Evolutionary conservation across 2,797 vertebrate genomes (phyloP), one percentile per base, ranked within the genome.

Genomic region (Anguilla marmorata): DNA sequence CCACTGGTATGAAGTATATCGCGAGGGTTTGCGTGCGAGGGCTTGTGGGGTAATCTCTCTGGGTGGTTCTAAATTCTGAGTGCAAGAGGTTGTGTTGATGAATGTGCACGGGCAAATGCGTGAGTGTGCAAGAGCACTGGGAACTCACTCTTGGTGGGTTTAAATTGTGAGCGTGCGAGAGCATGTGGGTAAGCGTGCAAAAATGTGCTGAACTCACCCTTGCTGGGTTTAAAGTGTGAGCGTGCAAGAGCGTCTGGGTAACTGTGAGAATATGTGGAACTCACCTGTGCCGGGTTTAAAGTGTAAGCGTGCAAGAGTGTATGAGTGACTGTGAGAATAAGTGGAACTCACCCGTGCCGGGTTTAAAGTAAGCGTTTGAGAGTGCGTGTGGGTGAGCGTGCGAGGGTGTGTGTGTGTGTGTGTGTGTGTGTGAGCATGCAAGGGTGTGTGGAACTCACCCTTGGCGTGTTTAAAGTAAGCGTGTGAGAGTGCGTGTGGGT

Each of bases 221-320:
- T 98, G 92, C 97, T 99, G 91, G 94, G 91, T 93, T 95, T 97
- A 94, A 72, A 72, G 69, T 72, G 27, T 72, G 69, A 72, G 69
- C 27, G 69, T 30, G 69, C 21, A 16, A 66, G 60, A 16, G 60
- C 19, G 6, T 66, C 12, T 66, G 60, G 5, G 19, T 4, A 16
- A 3, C 12, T 24, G 60, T 66, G 27, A 12, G 27, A 1, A 27
- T 72, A 27, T 72, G 66, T 72, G 9, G 8, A 30, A 95, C 97
- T 97, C 90, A 99, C 98, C 97, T 94, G 96, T 98, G 92, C 97
- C 99, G 91, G 94, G 91, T 93, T 95, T 97, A 94, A 30, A 30
- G 7, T 72, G 7, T 72, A 21, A 11, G 63, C 3, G 63, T 11
- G 66, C n/a, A 1, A 33, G 66, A 19, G 58, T 2, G 58, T 24